phyloP scores from a whole-genome alignment of 2,113 vertebrate genomes.

The Lichenostomus cassidix region DNA sequence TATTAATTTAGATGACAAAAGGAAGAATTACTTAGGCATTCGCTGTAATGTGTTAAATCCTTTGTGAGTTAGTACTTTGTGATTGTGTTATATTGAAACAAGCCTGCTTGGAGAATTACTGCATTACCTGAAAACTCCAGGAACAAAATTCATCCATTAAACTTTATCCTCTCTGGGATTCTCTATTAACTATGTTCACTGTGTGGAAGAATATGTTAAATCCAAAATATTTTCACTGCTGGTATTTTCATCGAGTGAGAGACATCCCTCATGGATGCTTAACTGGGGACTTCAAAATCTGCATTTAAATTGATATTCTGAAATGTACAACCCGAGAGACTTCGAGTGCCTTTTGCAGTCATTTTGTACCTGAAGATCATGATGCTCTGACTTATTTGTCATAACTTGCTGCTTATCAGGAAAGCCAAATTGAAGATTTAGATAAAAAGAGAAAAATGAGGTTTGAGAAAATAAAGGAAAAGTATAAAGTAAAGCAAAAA shows the following conservation, averaged over 20 bases:
- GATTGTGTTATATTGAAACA: constrained; percentile 8
- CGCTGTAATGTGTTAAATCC: background rate
- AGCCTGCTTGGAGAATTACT: constrained; percentile 6
- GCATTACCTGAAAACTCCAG: constrained; percentile 37
- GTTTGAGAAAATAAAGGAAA: background rate
- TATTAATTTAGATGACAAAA: constrained; percentile 9
- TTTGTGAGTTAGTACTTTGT: constrained; percentile 10
- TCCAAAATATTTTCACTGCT: constrained; percentile 58
- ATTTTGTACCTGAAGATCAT: background rate
- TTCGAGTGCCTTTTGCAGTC: background rate
- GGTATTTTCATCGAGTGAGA: constrained; percentile 68
- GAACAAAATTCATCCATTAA: background rate
- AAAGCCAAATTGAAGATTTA: constrained; percentile 42
- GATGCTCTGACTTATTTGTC: constrained; percentile 42
- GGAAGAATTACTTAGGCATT: background rate
- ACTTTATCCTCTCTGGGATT: constrained; percentile 1
- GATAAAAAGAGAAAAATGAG: background rate
- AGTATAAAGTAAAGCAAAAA: background rate
- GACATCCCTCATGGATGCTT: constrained; percentile 11
- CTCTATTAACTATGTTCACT: background rate
- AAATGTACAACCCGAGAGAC: constrained; percentile 54
- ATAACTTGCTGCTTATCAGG: background rate
- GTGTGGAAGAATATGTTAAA: constrained; percentile 49
- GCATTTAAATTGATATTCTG: constrained; percentile 74
- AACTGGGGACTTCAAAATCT: constrained; percentile 67